Base-by-base conservation (phyloP, 2,797 vertebrate species). In the Odontamblyopus lacepedii region DNA sequence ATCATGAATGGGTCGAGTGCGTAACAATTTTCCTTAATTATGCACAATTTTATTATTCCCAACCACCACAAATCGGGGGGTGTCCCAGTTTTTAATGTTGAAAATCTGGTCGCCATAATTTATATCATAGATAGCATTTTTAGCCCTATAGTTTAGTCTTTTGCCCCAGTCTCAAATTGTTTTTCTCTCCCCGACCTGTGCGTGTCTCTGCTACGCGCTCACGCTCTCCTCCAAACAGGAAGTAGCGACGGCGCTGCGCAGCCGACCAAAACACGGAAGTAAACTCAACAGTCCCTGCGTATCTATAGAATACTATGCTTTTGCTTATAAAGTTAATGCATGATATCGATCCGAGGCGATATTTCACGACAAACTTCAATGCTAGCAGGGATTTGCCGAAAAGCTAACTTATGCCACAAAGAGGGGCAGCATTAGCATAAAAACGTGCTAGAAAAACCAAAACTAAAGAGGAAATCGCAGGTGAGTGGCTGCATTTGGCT, bases 261-360 rank as follows among this genome's bases (percentile, higher is more conserved):
- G 78, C 80, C 35, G 67, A 81, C 69, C 61, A 83, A 84, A 93
- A 93, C 38, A 87, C 84, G 93, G 93, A 94, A 93, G 92, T 91
- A 77, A 89, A 81, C 56, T 66, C 48, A 38, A 70, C 75, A 60
- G 71, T 30, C 7, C 32, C 56, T 11, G 51, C 56, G 27, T 55
- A 76, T 56, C 60, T 35, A 50, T 15, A 78, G 38, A 30, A 5
- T n/a, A 56, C 15, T 59, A 59, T 73, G 51, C 69, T 67, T 30
- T 53, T 32, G n/a, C 50, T 4, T 73, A 35, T 57, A 55, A 85
- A 85, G 78, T 75, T 67, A 90, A 83, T 87, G 71, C 61, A 76
- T 53, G 27, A 55, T 53, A 66, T 30, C 55, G 27, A 51, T 56
- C 62, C 63, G 71, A 38, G 61, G 76, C 57, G 50, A 35, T 11